These are phyloP conservation scores for Hypsibius dujardini DNA, from an alignment of 1,140 invertebrate genomes.

Conservation along the genomic window DNA sequence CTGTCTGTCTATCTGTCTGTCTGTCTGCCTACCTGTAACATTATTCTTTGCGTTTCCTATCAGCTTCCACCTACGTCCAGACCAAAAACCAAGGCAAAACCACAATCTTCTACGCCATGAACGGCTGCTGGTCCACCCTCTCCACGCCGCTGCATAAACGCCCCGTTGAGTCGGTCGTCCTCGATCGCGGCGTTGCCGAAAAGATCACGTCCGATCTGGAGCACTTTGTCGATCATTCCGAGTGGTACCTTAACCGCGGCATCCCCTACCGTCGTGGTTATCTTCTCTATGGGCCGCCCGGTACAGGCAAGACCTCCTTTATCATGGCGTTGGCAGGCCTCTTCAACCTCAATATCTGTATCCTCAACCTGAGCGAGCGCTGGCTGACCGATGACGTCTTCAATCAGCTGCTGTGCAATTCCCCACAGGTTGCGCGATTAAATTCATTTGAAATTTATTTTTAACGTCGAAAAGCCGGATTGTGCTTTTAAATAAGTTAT, in stretches of 20 bases:
- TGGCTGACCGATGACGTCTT: conserved; percentile 16
- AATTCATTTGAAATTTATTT: too few species aligned
- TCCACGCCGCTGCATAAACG: conserved; percentile 15
- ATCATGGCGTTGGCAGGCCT: conserved; percentile 71
- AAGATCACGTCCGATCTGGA: background rate
- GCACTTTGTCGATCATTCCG: conserved; percentile 12
- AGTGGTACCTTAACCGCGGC: conserved; percentile 2
- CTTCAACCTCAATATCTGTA: conserved; percentile 12
- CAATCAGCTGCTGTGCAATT: conserved; percentile 7
- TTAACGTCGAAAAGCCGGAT: too few species aligned
- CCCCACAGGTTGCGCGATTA: too few species aligned
- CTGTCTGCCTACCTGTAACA: background rate
- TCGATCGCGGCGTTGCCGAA: background rate
- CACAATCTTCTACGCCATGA: background rate
- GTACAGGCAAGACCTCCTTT: conserved; percentile 96
- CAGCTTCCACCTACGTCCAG: background rate
- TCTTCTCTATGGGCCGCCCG: conserved; percentile 95
- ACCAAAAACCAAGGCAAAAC: conserved; percentile 7
- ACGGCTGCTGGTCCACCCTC: conserved; percentile 9
- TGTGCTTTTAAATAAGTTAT: too few species aligned
- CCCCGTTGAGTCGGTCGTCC: background rate
- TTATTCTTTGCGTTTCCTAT: background rate
- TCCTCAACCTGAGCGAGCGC: background rate
- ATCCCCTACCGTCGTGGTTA: conserved; percentile 7
- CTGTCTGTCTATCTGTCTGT: too few species aligned